Base-by-base conservation (phyloP, 2,113 vertebrate genomes). In the Lipotes vexillifer region DNA sequence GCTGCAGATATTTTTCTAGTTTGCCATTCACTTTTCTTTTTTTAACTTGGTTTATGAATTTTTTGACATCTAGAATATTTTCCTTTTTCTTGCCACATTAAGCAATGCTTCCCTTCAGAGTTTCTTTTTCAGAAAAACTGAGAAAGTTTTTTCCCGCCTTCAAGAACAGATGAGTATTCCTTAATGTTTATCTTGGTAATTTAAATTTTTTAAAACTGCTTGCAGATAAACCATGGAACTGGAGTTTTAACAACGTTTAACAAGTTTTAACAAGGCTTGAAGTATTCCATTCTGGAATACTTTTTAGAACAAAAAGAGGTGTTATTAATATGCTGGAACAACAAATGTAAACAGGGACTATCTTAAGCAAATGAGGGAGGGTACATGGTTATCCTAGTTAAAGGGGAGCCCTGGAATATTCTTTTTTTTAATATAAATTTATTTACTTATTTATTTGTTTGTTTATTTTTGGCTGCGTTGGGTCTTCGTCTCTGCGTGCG, bases 231-330 rank as follows among this genome's bases (percentile, higher is more conserved):
- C 20, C 8, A 36, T 3, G 59, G 33, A 93, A 55, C 71, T 93
- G 38, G 61, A 72, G 29, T 74, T 96, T 95, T 89, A 90, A 89
- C 6, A n/a, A n/a, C n/a, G n/a, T n/a, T n/a, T n/a, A n/a, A n/a
- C n/a, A n/a, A n/a, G n/a, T n/a, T n/a, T n/a, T n/a, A n/a, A n/a
- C n/a, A n/a, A n/a, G n/a, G n/a, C n/a, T n/a, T n/a, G n/a, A n/a
- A n/a, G n/a, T n/a, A n/a, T n/a, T n/a, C n/a, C n/a, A n/a, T 89
- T 87, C 23, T 83, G 49, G 17, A 57, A 41, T 13, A 55, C 49
- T 78, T 88, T 72, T 33, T 27, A 82, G 85, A 88, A 63, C 72
- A 91, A 86, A 63, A 86, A 71, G 29, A 66, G 77, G 72, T 29
- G 95, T 10, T 68, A 63, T 83, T 82, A 86, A 49, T 71, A 65